Conservation (phyloP, 2,888 invertebrate species). For the Drosophila diplacantha region DNA sequence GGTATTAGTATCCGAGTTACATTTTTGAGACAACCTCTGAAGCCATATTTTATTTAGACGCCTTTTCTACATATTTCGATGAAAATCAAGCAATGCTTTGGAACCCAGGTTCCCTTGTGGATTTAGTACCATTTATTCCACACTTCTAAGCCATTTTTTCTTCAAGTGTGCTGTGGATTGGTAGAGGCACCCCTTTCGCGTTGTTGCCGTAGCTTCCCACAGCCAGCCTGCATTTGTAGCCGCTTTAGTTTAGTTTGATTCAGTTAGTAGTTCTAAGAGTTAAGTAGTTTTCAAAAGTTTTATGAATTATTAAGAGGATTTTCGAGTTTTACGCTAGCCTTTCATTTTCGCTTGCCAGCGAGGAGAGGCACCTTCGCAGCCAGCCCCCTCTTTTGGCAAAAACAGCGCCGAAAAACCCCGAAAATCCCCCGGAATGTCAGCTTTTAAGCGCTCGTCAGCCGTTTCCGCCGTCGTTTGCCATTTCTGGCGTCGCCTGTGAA, state of each 20-base stretch:
- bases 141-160: background rate
- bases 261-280: constrained; percentile 71
- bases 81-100: background rate
- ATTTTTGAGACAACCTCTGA: background rate
- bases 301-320: constrained; percentile 71
- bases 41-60: too few species aligned
- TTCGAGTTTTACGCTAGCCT: constrained; percentile 69
- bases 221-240: constrained; percentile 42
- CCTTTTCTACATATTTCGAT: background rate
- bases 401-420: constrained; percentile 1
- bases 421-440: constrained; percentile 17
- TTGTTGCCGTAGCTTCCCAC: background rate
- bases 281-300: constrained; percentile 69
- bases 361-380: constrained; percentile 1
- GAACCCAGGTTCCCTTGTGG: background rate
- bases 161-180: constrained; percentile 10
- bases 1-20: background rate
- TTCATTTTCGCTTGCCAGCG: constrained; percentile 53
- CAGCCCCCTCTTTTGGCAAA: background rate
- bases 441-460: constrained; percentile 58
- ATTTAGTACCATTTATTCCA: background rate
- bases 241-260: constrained; percentile 70
- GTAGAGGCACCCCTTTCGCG: constrained; percentile 11
- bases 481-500: constrained; percentile 51
- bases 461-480: constrained; percentile 42